Evolutionary conservation across 2,888 invertebrate species (phyloP), one percentile per base, ranked within the genome.

Genomic region (Gandaritis pyraliata): DNA sequence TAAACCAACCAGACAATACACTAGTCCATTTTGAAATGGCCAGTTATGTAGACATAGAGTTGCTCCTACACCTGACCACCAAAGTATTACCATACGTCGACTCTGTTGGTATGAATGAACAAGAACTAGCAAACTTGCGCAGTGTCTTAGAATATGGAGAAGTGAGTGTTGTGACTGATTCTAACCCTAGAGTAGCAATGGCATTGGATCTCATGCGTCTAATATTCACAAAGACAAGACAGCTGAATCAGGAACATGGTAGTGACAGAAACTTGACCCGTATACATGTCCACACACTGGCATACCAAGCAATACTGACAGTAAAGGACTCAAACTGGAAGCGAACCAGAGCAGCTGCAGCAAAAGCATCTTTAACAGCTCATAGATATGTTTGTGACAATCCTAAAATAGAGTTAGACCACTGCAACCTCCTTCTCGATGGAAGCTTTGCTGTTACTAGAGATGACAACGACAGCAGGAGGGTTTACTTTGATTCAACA

Each of bases 31-130:
- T 97, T 80, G 97, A 97, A 84, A 95, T 97, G 96, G 97, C 97
- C 4, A 97, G 97, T 51, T 97, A 96, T 74, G 95, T 95, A 0
- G 97, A 97, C 77, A 90, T 95, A 55, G 92, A 93, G 47, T 87
- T 97, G 10, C 82, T 97, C 10, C 87, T 93, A 57, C 94, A 96
- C 49, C 83, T 97, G 0, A 93, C 94, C 0, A 92, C 94, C 4
- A 92, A 94, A 70, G 93, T 97, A 0, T 88, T 97, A 64, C 96
- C 96, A 0, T 95, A 94, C 76, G 94, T 95, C 0, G 96, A 97
- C 79, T 97, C 97, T 0, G 89, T 97, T 3, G 97, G 97, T 2
- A 97, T 97, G 96, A 97, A 97, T 77, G 97, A 97, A 78, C 97
- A 97, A 85, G 97, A 97, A 85, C 87, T 97, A 56, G 94, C 95